Conservation (phyloP, 1,140 invertebrate species). For the Eciton burchellii region DNA sequence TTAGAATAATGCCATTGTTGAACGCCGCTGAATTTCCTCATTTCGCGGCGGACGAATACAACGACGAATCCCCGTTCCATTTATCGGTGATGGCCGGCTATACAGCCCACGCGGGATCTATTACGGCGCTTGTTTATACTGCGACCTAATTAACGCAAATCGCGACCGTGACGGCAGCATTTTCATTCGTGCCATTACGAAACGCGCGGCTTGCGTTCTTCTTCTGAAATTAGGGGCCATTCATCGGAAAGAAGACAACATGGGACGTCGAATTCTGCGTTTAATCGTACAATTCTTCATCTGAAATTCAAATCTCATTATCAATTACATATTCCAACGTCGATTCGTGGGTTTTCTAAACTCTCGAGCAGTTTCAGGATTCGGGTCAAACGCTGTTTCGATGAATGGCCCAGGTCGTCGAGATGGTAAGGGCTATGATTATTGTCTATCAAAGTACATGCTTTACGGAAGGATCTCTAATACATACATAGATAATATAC, state of each 20-base stretch:
- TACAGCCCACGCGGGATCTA: conserved; percentile 12
- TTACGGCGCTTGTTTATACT: conserved; percentile 48
- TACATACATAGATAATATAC: background rate
- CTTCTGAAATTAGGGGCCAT: background rate
- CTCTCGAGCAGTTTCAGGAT: background rate
- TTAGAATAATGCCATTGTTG: conserved; percentile 54
- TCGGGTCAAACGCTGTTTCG: background rate
- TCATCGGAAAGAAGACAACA: background rate
- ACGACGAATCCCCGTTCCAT: conserved; percentile 21
- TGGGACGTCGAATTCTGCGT: background rate
- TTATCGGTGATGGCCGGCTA: conserved; percentile 10
- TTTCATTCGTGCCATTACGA: background rate
- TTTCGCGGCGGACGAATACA: conserved; percentile 4
- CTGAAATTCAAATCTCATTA: background rate
- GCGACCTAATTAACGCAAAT: conserved; percentile 35
- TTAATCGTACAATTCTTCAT: background rate
- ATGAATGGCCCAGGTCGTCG: background rate
- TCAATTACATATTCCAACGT: background rate
- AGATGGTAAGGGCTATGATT: background rate
- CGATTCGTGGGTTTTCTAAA: background rate
- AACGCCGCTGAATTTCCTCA: conserved; percentile 14
- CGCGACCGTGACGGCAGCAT: background rate
- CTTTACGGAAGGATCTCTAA: conserved; percentile 12
- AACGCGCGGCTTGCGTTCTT: background rate
- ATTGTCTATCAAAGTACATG: background rate